Percentiles rank a stretch among this genome's conserved stretches.
Evolutionary conservation across 2,888 invertebrate species (phyloP).

Genomic region (Xylophagus ater): DNA sequence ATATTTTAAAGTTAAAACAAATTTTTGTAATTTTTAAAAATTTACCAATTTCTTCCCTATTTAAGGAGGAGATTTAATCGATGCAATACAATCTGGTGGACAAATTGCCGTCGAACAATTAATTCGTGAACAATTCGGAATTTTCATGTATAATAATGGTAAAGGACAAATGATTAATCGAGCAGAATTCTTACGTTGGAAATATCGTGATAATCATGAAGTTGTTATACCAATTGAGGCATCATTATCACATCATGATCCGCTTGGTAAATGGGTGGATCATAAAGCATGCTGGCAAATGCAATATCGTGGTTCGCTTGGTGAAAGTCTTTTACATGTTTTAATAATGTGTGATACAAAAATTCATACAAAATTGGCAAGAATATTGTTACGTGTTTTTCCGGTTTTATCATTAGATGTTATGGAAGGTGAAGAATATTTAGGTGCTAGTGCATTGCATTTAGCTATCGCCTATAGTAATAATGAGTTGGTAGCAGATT

Average conservation of each 20-base stretch:
- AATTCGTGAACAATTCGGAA: constrained; percentile 74
- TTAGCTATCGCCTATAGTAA: constrained; percentile 94
- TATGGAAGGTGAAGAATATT: constrained; percentile 95
- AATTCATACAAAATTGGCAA: constrained; percentile 58
- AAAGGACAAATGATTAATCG: constrained; percentile 75
- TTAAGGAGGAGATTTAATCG: constrained; percentile 72
- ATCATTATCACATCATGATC: constrained; percentile 73
- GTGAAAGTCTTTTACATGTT: constrained; percentile 89
- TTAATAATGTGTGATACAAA: constrained; percentile 90
- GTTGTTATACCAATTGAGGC: constrained; percentile 80
- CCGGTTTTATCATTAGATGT: constrained; percentile 85
- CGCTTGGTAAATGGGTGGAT: constrained; percentile 76
- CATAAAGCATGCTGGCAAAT: constrained; percentile 97
- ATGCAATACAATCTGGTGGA: constrained; percentile 76
- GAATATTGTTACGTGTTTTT: constrained; percentile 81
- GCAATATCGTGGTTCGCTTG: constrained; percentile 88
- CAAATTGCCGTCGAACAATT: constrained; percentile 72
- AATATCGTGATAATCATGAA: constrained; percentile 74
- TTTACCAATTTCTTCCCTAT: constrained; percentile 15
- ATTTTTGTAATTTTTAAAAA: neutral
- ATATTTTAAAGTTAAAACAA: neutral
- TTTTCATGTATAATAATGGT: constrained; percentile 80
- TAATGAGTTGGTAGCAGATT: constrained; percentile 84
- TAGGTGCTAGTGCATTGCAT: constrained; percentile 89
- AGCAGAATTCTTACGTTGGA: constrained; percentile 82